Base-by-base conservation (phyloP, 2,888 invertebrate genomes). In the Eremobia ochroleuca region DNA sequence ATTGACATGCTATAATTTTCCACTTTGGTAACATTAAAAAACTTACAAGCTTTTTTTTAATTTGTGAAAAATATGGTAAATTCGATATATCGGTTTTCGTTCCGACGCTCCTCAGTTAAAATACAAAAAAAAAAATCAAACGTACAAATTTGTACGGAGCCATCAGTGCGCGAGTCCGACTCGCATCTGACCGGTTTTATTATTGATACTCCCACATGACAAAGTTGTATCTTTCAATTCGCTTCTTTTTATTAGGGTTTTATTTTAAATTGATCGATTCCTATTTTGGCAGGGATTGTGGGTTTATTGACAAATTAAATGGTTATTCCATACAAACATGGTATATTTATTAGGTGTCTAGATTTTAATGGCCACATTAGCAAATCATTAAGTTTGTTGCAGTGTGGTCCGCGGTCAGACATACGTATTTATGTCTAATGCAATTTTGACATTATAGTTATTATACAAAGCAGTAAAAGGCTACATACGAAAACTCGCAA, bases 191-290 rank as follows among this genome's bases (percentile, higher is more conserved):
- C n/a, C n/a, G n/a, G n/a, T n/a, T n/a, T n/a, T 85, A 83, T 86
- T 90, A 90, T 90, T 89, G 77, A 83, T 83, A 87, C 91, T 88
- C 93, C 92, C 92, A 94, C 92, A 85, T 89, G 49, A 81, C 85
- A 85, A 73, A 74, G 66, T 71, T 77, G 52, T 82, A 85, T 73
- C 58, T 83, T 79, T 87, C 77, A 86, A 87, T 87, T 78, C 69
- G 82, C 58, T 79, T 85, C 81, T 85, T 77, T 88, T 87, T 81
- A 87, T 87, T 76, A 49, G 66, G 34, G 77, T 79, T 79, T 83
- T 78, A 77, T 79, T 76, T 79, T 81, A 49, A 69, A 83, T 68
- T 64, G 58, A 43, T 71, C 25, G 52, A 72, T 77, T 74, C 79
- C 61, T 79, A 71, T 83, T 87, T 82, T 65, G 83, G 74, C 62